phyloP scores from a whole-genome alignment of 2,888 invertebrate genomes.

The Drosophila phalerata region DNA sequence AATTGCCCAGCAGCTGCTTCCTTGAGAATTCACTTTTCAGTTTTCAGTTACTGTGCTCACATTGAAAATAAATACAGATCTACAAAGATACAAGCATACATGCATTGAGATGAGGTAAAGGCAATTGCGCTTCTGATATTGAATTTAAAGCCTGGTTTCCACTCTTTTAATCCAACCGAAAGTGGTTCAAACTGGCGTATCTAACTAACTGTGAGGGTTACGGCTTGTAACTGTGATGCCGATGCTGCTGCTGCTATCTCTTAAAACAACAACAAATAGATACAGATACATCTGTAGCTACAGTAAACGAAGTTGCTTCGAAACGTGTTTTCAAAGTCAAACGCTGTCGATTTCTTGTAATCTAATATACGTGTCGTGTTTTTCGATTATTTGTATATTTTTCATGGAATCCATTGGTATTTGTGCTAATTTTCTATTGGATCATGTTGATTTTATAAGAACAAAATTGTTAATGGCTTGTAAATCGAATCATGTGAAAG shows the following conservation, averaged over 20 bases:
- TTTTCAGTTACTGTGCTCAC: conserved; percentile 52
- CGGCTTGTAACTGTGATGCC: conserved; percentile 33
- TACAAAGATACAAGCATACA: background rate
- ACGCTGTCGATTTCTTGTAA: conserved; percentile 58
- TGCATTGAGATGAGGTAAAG: background rate
- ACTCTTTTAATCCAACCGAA: conserved; percentile 66
- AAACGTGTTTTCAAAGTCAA: conserved; percentile 68
- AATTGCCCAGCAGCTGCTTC: conserved; percentile 27
- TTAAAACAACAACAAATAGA: conserved; percentile 16
- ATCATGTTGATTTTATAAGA: background rate
- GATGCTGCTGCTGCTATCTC: conserved; percentile 27
- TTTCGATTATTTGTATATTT: conserved; percentile 19
- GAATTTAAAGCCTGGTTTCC: conserved; percentile 50
- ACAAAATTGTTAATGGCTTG: conserved; percentile 1
- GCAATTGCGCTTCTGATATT: conserved; percentile 15
- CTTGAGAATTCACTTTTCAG: conserved; percentile 41
- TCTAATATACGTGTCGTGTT: conserved; percentile 54
- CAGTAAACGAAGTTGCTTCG: conserved; percentile 32
- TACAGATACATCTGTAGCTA: conserved; percentile 8
- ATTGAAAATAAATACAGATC: conserved; percentile 22
- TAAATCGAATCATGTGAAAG: conserved; percentile 6
- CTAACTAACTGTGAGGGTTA: conserved; percentile 68
- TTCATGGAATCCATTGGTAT: conserved; percentile 5
- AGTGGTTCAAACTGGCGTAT: conserved; percentile 72
- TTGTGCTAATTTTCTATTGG: conserved; percentile 45